Evolutionary conservation across 2,113 vertebrate genomes (phyloP).

Genomic region (Haemorhous mexicanus): DNA sequence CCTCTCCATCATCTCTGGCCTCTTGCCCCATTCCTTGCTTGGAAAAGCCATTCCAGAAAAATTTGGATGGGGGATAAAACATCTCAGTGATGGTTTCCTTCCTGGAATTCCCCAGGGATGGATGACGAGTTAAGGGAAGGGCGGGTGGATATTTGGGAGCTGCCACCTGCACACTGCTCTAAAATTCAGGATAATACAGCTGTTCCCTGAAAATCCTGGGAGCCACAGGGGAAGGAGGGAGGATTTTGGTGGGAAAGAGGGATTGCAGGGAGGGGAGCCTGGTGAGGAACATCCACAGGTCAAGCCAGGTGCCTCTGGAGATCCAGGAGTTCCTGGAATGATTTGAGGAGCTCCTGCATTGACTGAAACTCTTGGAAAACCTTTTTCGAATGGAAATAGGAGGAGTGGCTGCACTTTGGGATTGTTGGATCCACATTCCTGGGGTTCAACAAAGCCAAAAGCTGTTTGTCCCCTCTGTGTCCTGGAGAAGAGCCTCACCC

Average conservation of each 20-base stretch:
- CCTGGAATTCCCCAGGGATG: fast-evolving
- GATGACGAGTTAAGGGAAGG: neutral
- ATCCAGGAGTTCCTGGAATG: neutral
- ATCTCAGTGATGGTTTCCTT: neutral
- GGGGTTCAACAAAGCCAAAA: neutral
- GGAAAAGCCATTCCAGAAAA: neutral
- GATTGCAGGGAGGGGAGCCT: neutral
- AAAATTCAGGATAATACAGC: neutral
- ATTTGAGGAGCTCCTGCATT: neutral
- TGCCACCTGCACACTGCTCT: neutral
- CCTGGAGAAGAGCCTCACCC: neutral
- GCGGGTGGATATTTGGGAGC: neutral
- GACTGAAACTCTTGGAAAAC: neutral
- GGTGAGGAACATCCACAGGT: neutral
- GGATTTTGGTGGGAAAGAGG: fast-evolving
- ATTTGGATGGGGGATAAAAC: neutral
- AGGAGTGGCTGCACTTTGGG: neutral
- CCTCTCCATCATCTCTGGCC: neutral
- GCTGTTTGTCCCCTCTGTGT: neutral
- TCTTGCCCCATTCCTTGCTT: fast-evolving
- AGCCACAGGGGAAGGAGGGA: fast-evolving
- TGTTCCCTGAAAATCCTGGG: neutral
- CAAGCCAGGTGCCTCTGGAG: neutral
- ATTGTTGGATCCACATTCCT: neutral
- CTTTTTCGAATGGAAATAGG: neutral